Percentiles rank a stretch among this genome's conserved stretches.
These are phyloP conservation scores for Dryococelus australis DNA, from an alignment of 2,888 invertebrate genomes.

Conservation along the genomic window DNA sequence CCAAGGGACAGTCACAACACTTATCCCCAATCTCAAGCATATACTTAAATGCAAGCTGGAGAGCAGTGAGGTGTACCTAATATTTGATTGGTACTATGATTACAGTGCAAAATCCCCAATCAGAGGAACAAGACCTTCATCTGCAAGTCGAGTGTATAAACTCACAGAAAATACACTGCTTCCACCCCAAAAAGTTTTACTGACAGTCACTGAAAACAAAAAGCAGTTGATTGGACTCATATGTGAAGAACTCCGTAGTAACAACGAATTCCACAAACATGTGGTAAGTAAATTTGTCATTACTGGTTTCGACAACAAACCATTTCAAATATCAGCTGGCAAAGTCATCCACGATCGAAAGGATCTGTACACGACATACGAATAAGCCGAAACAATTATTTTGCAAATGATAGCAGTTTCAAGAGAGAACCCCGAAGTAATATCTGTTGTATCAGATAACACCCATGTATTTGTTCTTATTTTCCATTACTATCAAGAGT, in stretches of 20 bases:
- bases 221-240: background rate
- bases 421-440: no score
- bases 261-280: background rate
- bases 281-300: background rate
- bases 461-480: background rate
- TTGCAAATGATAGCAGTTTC: background rate
- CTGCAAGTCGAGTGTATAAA: conserved; percentile 17
- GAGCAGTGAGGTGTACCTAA: conserved; percentile 6
- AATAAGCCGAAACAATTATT: background rate
- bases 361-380: background rate
- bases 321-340: background rate
- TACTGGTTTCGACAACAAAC: background rate
- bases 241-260: background rate
- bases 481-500: background rate
- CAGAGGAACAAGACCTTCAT: conserved; percentile 3
- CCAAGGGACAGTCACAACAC: background rate
- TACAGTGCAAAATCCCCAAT: background rate
- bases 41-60: background rate
- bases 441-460: background rate
- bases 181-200: background rate
- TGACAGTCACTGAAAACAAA: background rate
- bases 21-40: background rate
- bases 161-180: background rate
- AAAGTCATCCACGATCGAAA: background rate
- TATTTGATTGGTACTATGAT: background rate